Conservation (phyloP, 2,797 vertebrate genomes). For the Pantherophis alleghaniensis region DNA sequence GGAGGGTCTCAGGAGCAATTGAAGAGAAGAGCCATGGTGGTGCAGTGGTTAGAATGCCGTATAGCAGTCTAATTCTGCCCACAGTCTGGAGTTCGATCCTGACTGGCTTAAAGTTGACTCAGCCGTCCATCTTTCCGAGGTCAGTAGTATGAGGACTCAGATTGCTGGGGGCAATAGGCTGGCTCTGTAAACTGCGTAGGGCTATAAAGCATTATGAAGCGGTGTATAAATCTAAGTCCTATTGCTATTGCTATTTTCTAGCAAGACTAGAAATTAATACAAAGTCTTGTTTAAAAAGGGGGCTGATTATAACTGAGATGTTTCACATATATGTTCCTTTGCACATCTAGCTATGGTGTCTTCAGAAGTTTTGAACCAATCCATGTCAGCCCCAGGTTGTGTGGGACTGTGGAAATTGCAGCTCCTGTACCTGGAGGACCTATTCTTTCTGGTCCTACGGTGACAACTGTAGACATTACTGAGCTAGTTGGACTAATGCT, state of each 20-base stretch:
- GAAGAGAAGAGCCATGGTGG: too few species aligned
- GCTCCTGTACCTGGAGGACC: background rate
- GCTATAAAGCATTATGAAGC: too few species aligned
- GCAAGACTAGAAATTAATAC: background rate
- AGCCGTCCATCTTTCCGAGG: too few species aligned
- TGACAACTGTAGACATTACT: background rate
- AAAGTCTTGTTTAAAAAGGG: background rate
- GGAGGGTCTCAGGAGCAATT: background rate
- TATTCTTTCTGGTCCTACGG: background rate
- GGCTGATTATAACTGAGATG: background rate
- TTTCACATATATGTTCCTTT: background rate
- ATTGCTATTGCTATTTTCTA: background rate
- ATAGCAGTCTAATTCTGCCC: too few species aligned
- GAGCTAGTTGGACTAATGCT: background rate
- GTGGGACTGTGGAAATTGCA: background rate
- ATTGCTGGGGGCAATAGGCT: too few species aligned
- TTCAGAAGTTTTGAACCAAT: background rate
- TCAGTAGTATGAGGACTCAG: too few species aligned
- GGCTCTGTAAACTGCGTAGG: too few species aligned
- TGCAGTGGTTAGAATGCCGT: too few species aligned
- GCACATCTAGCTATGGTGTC: background rate
- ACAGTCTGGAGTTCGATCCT: too few species aligned
- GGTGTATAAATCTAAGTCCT: too few species aligned
- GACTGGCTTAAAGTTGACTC: too few species aligned
- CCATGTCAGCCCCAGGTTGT: background rate